Evolutionary conservation across 2,797 vertebrate species (phyloP).

Genomic region (Crypturellus tataupa): DNA sequence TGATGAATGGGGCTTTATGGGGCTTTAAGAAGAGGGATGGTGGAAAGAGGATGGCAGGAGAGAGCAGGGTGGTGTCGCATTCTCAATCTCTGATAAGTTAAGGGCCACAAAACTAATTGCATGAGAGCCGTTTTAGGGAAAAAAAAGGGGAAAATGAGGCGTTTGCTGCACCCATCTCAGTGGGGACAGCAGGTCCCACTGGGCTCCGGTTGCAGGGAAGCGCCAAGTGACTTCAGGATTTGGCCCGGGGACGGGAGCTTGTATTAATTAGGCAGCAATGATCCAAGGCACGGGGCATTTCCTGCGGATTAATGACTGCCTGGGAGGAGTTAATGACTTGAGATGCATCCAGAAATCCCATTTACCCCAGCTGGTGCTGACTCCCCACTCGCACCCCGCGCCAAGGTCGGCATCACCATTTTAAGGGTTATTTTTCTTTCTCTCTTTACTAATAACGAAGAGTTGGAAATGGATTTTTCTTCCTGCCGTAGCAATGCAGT

Average conservation of each 20-base stretch:
- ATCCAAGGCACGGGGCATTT: slow-evolving; percentile 25
- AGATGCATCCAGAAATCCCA: slow-evolving; percentile 62
- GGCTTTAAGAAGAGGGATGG: not conserved
- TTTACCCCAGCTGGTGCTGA: slow-evolving; percentile 11
- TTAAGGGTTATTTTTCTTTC: not conserved
- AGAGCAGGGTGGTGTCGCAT: not conserved
- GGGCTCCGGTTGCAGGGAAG: not conserved
- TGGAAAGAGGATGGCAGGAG: not conserved
- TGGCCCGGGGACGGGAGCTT: not conserved
- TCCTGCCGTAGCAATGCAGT: fast-evolving
- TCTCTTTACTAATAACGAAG: not conserved
- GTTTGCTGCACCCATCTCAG: not conserved
- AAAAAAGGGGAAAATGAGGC: not conserved
- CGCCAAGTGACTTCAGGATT: not conserved
- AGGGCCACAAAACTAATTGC: not conserved
- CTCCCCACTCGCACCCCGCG: not conserved
- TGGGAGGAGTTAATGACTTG: slow-evolving; percentile 52
- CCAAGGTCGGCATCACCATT: slow-evolving; percentile 35
- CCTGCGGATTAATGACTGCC: slow-evolving; percentile 45
- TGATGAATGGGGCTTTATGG: slow-evolving; percentile 52
- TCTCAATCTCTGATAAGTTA: not conserved
- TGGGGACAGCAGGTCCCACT: not conserved
- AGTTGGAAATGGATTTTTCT: not conserved
- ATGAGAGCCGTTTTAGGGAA: not conserved
- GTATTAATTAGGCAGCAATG: slow-evolving; percentile 8